Percentiles rank a stretch among this genome's conserved stretches.
phyloP scores from a whole-genome alignment of 2,797 vertebrate genomes.

The Sebastes oblongus region DNA sequence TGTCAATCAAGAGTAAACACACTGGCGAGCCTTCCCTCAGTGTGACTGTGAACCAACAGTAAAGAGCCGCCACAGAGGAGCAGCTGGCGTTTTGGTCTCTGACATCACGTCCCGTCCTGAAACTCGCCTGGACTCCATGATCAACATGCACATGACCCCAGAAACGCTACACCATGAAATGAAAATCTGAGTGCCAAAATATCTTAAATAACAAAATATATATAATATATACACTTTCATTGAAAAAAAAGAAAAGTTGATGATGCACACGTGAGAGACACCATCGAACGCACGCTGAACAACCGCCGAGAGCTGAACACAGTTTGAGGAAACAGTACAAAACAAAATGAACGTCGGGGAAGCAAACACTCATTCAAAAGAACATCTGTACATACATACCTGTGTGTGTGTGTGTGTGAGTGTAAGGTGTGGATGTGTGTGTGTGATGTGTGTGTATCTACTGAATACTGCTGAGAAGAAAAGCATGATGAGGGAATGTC shows the following conservation, averaged over 20 bases:
- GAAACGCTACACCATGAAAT: slow-evolving; percentile 20
- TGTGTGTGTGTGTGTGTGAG: slow-evolving; percentile 18
- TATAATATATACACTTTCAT: slow-evolving; percentile 80
- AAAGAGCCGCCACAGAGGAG: not conserved
- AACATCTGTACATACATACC: slow-evolving; percentile 37
- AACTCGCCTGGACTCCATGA: slow-evolving; percentile 32
- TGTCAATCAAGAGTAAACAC: slow-evolving; percentile 5
- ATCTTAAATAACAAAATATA: slow-evolving; percentile 84
- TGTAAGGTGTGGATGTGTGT: not conserved
- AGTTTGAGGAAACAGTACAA: slow-evolving; percentile 18
- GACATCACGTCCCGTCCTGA: slow-evolving; percentile 21
- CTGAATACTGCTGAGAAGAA: slow-evolving; percentile 54
- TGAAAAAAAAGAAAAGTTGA: slow-evolving; percentile 2
- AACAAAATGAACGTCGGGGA: slow-evolving; percentile 4
- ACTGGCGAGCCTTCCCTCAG: slow-evolving; percentile 1
- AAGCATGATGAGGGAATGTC: slow-evolving; percentile 43
- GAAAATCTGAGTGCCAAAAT: slow-evolving; percentile 65
- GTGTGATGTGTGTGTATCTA: slow-evolving; percentile 23
- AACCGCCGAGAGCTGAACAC: slow-evolving; percentile 11
- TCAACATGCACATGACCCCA: slow-evolving; percentile 42
- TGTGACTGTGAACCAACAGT: slow-evolving; percentile 3
- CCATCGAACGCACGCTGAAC: slow-evolving; percentile 34
- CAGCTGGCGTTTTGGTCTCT: slow-evolving; percentile 33
- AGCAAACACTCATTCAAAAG: slow-evolving; percentile 25
- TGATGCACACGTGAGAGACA: slow-evolving; percentile 4